Evolutionary conservation across 2,888 invertebrate species (phyloP), one percentile per base, ranked within the genome.

Genomic region (Spicauda simplicius): DNA sequence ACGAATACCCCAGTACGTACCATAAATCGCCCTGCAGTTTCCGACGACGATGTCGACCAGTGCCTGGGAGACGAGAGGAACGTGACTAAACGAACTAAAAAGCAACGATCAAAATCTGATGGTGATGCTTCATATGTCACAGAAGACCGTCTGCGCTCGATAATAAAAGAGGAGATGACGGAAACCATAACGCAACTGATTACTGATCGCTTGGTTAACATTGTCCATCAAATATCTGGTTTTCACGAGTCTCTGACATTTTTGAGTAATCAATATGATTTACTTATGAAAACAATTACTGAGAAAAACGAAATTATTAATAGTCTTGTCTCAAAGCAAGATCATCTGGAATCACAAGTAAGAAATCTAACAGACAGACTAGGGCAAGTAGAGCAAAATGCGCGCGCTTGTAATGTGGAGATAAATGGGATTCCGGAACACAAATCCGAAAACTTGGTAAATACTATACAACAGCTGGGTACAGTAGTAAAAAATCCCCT

Each of bases 1-100:
- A 56, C 64, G 0, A 69, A 71, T 50, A 71, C 69, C 12, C 71
- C 71, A 3, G 64, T 71, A 8, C 61, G 61, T 4, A 8, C 41
- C 4, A 33, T 11, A n/a, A 54, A 11, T 25, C 60, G 25, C 2
- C 41, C 6, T 41, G 12, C 12, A 11, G 41, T 10, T 60, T 12
- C 56, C 1, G 16, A 11, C 11, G 37, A n/a, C 0, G n/a, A n/a
- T 10, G 33, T 7, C 3, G 16, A n/a, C 16, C 18, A 10, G 11
- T 11, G 2, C 5, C 10, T 18, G 1, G 56, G 41, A 12, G 41
- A 37, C 10, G 56, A 56, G 56, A 56, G 16, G 2, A 48, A 59
- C 12, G 20, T 50, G 8, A 59, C 59, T 10, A 30, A 16, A 16
- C 59, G 59, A 6, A 0, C 18, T 10, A 50, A 59, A 18, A 59